Percentiles rank a stretch among this genome's conserved stretches.
Evolutionary conservation across 2,888 invertebrate genomes (phyloP).

Genomic region (Melanophora roralis): DNA sequence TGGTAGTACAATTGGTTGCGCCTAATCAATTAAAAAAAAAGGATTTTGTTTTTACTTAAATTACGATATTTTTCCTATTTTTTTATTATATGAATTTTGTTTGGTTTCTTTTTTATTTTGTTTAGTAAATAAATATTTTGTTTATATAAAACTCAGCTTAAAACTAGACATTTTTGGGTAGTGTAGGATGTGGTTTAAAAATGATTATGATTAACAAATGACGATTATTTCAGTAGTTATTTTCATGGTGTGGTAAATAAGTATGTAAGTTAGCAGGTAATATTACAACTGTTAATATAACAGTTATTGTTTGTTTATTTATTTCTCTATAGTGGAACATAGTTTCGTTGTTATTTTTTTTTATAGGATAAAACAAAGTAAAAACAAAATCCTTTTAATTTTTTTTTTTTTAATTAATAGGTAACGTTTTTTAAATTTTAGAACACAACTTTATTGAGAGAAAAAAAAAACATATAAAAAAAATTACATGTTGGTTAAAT

Average conservation of each 20-base stretch:
- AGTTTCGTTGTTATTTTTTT: slow-evolving; percentile 51
- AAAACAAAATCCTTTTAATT: slow-evolving; percentile 50
- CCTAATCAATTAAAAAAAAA: slow-evolving; percentile 12
- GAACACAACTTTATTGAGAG: not conserved
- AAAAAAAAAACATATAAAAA: not conserved
- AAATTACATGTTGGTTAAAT: too few relatives aligned
- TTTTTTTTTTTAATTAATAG: slow-evolving; percentile 2
- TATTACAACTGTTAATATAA: slow-evolving; percentile 57
- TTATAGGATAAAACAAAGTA: not conserved
- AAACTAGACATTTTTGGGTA: slow-evolving; percentile 26
- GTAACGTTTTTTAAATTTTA: not conserved
- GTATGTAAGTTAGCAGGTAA: slow-evolving; percentile 3
- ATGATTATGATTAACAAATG: not conserved
- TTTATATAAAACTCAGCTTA: slow-evolving; percentile 42
- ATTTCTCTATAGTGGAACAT: slow-evolving; percentile 34
- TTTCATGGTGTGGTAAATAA: not conserved
- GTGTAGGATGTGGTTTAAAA: not conserved
- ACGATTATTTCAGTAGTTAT: slow-evolving; percentile 5
- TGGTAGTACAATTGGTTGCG: slow-evolving; percentile 14
- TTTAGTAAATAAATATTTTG: not conserved
- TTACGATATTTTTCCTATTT: not conserved
- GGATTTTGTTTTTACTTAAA: slow-evolving; percentile 46
- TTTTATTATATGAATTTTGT: not conserved
- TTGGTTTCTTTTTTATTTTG: too few relatives aligned
- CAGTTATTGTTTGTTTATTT: slow-evolving; percentile 32